Percentiles rank a stretch among this genome's conserved stretches.
phyloP scores from a whole-genome alignment of 1,140 invertebrate species.

The Cyclargus thomasi region DNA sequence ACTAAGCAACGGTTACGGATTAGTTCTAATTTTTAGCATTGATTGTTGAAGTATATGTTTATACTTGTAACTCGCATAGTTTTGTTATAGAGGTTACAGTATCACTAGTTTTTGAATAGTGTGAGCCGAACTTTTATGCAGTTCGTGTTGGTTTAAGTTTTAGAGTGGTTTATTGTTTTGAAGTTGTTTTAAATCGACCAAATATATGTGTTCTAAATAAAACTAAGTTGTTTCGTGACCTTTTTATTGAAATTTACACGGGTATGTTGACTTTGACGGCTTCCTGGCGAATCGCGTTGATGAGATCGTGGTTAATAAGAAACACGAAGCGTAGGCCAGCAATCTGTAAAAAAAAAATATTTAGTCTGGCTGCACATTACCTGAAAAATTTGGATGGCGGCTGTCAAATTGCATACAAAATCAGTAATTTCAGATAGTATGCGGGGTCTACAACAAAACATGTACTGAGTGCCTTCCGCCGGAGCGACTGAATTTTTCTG shows the following conservation, averaged over 20 bases:
- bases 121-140: slow-evolving; percentile 26
- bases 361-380: too few relatives aligned
- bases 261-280: slow-evolving; percentile 83
- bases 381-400: too few relatives aligned
- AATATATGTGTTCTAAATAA: slow-evolving; percentile 76
- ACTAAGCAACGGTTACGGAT: slow-evolving; percentile 64
- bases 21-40: slow-evolving; percentile 52
- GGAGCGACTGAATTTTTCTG: too few relatives aligned
- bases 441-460: too few relatives aligned
- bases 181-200: slow-evolving; percentile 71
- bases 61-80: slow-evolving; percentile 70
- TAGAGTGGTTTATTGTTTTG: slow-evolving; percentile 64
- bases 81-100: slow-evolving; percentile 59
- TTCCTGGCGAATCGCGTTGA: slow-evolving; percentile 89
- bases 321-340: slow-evolving; percentile 93
- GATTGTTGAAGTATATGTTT: slow-evolving; percentile 64
- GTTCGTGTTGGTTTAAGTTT: slow-evolving; percentile 48
- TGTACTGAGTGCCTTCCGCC: too few relatives aligned
- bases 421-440: too few relatives aligned
- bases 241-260: slow-evolving; percentile 50
- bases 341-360: slow-evolving; percentile 76
- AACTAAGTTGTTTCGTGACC: slow-evolving; percentile 37
- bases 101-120: slow-evolving; percentile 31
- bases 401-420: too few relatives aligned
- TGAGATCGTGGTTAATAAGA: slow-evolving; percentile 93